These are phyloP conservation scores for Myrmecophaga tridactyla DNA, from an alignment of 2,113 vertebrate species.

Conservation along the genomic window DNA sequence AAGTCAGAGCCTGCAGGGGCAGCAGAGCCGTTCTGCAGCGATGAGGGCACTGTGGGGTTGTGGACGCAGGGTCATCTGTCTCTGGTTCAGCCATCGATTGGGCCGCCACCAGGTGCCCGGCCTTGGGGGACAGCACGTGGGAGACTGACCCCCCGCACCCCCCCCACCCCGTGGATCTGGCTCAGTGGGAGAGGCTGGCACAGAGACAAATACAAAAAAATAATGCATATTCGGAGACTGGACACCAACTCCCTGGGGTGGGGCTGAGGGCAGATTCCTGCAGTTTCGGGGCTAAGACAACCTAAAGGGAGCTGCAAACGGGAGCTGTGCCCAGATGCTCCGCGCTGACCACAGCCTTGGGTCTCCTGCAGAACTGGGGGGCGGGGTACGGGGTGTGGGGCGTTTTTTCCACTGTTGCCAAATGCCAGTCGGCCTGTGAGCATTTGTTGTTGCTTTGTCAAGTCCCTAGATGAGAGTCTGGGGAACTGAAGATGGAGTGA, in stretches of 20 bases:
- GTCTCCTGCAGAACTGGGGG: background rate
- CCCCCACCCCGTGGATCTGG: too few relatives aligned
- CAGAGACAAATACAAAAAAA: background rate
- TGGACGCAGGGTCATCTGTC: background rate
- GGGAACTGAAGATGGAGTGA: background rate
- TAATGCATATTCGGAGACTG: accelerated
- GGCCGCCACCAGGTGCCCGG: background rate
- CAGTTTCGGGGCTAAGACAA: background rate
- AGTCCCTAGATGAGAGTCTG: background rate
- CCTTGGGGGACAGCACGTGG: background rate
- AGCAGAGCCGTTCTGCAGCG: too few relatives aligned
- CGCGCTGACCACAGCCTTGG: accelerated
- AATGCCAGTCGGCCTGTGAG: accelerated
- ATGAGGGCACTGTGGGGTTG: background rate
- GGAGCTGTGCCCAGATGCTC: background rate
- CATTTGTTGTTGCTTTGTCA: background rate
- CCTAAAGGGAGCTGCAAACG: background rate
- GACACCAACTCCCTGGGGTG: background rate
- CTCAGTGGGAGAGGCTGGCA: background rate
- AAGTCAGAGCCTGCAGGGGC: too few relatives aligned
- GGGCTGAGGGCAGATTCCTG: background rate
- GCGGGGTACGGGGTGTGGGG: accelerated
- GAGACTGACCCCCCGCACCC: background rate
- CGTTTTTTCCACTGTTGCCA: background rate
- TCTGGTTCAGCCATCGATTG: background rate